Evolutionary conservation across 2,888 invertebrate species (phyloP), one percentile per base, ranked within the genome.

Genomic region (Lasioglossum zephyrum): DNA sequence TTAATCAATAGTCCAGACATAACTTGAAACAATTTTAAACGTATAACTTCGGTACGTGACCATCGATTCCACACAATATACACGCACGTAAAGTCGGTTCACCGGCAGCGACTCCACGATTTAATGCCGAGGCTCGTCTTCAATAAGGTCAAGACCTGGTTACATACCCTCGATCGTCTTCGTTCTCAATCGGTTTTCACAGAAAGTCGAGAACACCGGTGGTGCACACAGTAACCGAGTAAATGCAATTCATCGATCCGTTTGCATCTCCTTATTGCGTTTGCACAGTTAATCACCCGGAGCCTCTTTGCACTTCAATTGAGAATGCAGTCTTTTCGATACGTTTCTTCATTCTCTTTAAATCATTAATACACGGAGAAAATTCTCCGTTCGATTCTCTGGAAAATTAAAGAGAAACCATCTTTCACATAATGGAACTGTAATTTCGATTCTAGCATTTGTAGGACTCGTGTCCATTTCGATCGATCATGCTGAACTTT

Each of bases 111-210:
- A 60, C 83, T 77, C 57, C 41, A 73, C 72, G 84, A 84, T 90
- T 91, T 89, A 87, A 86, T 78, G 87, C 81, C 80, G 84, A 79
- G 53, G 73, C 82, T 84, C 69, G 82, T 85, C 77, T 81, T 86
- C 85, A 87, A 88, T 87, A 88, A 88, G 89, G 88, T 88, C 89
- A 87, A 87, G 87, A 87, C 87, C 87, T 83, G 84, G 78, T 86
- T 89, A 86, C 84, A 60, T 89, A 85, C 72, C 77, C 86, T 81
- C 87, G 88, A 89, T 88, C 81, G 81, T 78, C 79, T 74, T 76
- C 79, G 78, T 77, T 77, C 77, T 69, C 77, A 82, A 75, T 82
- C 81, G 76, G 69, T 83, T 82, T 74, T 63, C 86, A 79, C 57
- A 82, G 73, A 86, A 79, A 85, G 44, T 76, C 53, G 60, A 74